A percentile compares a stretch with the other conserved stretches of the same genome.
Evolutionary conservation across 2,888 invertebrate genomes (phyloP).

Genomic region (Geophilus truncorum): DNA sequence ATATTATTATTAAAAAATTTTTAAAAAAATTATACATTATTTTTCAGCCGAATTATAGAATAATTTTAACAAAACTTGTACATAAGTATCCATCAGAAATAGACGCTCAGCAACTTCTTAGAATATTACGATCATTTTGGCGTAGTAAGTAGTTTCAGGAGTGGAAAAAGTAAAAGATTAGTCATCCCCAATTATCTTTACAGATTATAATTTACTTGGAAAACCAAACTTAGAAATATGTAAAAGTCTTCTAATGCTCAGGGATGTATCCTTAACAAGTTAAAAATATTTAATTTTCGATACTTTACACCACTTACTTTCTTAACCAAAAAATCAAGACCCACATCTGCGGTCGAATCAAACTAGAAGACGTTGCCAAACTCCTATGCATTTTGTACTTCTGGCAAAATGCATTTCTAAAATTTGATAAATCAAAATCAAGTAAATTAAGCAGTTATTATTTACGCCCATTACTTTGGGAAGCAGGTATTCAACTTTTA

Average conservation of each 20-base stretch:
- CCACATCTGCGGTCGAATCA: conserved; percentile 60
- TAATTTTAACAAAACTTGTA: conserved; percentile 53
- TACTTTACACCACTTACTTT: background rate
- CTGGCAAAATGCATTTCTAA: conserved; percentile 61
- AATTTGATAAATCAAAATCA: conserved; percentile 51
- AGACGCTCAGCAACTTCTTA: conserved; percentile 58
- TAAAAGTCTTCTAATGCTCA: conserved; percentile 63
- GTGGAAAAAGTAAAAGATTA: background rate
- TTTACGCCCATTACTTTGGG: conserved; percentile 61
- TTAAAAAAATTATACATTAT: background rate
- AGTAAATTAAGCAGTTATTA: conserved; percentile 61
- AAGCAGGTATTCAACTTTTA: conserved; percentile 53
- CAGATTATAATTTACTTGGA: conserved; percentile 51
- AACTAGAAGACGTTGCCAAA: conserved; percentile 58
- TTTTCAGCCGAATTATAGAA: conserved; percentile 54
- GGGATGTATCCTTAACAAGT: conserved; percentile 52
- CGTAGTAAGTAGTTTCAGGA: conserved; percentile 47
- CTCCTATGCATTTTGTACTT: conserved; percentile 61
- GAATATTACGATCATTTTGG: conserved; percentile 58
- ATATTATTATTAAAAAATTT: too few species aligned
- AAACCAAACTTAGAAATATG: conserved; percentile 62
- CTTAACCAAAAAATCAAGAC: conserved; percentile 29
- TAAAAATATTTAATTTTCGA: background rate
- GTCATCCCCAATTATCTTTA: conserved; percentile 21
- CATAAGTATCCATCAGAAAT: conserved; percentile 59